Evolutionary conservation across 1,140 invertebrate species (phyloP).

Genomic region (Nebria ingens): DNA sequence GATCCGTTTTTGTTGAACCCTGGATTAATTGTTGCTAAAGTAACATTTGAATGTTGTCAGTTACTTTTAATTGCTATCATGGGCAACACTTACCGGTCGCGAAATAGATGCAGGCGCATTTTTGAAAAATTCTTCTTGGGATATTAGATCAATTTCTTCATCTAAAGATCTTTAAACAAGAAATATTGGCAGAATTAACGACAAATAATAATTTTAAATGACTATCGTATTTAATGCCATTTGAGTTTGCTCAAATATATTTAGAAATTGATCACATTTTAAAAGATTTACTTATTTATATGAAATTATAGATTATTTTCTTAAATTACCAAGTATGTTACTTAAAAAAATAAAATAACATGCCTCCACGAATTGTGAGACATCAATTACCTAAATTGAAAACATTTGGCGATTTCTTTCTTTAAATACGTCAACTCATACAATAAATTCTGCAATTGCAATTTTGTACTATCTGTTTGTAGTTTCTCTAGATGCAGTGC

Average conservation of each 20-base stretch:
- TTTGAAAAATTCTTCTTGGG: slow-evolving; percentile 74
- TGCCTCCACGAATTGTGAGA: too few relatives aligned
- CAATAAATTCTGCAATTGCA: slow-evolving; percentile 87
- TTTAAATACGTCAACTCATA: slow-evolving; percentile 91
- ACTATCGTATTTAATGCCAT: too few relatives aligned
- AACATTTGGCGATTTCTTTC: slow-evolving; percentile 87
- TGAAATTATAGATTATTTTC: too few relatives aligned
- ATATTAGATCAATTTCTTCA: slow-evolving; percentile 81
- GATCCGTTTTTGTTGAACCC: slow-evolving; percentile 54
- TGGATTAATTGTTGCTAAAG: too few relatives aligned
- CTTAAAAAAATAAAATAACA: too few relatives aligned
- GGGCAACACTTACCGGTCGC: slow-evolving; percentile 47
- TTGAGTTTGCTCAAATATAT: neutral
- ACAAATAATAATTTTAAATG: too few relatives aligned
- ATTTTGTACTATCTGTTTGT: slow-evolving; percentile 78
- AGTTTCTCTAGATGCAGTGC: slow-evolving; percentile 67
- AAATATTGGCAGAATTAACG: slow-evolving; percentile 12
- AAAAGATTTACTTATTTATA: too few relatives aligned
- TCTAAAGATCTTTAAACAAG: slow-evolving; percentile 69
- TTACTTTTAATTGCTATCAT: too few relatives aligned
- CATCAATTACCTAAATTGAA: slow-evolving; percentile 85
- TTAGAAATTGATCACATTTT: slow-evolving; percentile 12
- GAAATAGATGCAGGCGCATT: slow-evolving; percentile 63
- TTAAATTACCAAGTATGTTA: too few relatives aligned
- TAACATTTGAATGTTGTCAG: too few relatives aligned